Evolutionary conservation across 2,113 vertebrate genomes (phyloP), one percentile per base, ranked within the genome.

Genomic region (Pantherophis guttatus): DNA sequence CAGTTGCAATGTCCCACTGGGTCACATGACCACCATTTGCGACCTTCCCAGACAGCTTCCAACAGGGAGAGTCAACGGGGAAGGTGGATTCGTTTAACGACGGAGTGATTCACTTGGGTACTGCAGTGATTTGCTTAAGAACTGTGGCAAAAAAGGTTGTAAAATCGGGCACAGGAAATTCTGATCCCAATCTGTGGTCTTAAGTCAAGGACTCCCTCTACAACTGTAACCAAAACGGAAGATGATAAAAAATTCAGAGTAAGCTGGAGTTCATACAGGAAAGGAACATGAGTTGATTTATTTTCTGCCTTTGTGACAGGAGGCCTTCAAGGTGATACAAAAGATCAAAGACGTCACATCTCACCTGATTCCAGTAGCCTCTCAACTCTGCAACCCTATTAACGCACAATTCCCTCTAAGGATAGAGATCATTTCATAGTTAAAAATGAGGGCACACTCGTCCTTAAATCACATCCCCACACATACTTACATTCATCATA

Each of bases 401-500:
- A 2, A 52, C 50, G 52, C 53, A 33, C 86, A 91, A 88, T 59
- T 26, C 1, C 29, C 39, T 0, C 57, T 29, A 54, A 57, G 86
- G 10, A 85, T 7, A 29, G 24, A n/a, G 8, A 4, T 52, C 0
- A 26, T 58, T 62, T 88, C 70, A 54, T 88, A 50, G 58, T 81
- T 2, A 87, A n/a, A 23, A 87, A 52, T 3, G 54, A 24, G 13
- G 21, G 3, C 53, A 81, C 39, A 33, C n/a, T 52, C 44, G 21
- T 48, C 70, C 58, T 90, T 92, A 91, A 58, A 0, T 87, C 59
- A 90, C 7, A 39, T 0, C 9, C 52, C 0, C 0, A 1, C 33
- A 52, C 50, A 33, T 96, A 98, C 99, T 98, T 96, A 99, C 99
- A 99, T 97, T 99, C 99, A 89, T 99, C 99, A 54, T 99, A 99